These are phyloP conservation scores for Prolemur simus DNA, from an alignment of 2,113 vertebrate species.

Conservation along the genomic window DNA sequence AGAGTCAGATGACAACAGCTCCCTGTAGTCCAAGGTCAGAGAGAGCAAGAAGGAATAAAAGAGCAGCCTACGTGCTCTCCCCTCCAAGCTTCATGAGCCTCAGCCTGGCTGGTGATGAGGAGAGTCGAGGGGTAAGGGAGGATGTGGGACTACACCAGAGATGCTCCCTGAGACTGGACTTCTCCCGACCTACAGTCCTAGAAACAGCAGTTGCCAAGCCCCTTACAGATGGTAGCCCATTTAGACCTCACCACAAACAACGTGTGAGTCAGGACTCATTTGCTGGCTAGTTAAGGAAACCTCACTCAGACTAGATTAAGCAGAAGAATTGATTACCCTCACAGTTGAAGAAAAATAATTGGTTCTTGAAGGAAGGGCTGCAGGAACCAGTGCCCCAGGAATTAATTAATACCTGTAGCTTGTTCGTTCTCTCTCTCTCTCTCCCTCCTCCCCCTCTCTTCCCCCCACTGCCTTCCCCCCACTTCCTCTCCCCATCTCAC, in stretches of 20 bases:
- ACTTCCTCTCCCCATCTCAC: not conserved
- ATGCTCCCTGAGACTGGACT: not conserved
- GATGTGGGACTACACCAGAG: accelerated
- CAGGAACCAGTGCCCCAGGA: not conserved
- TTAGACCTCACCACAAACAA: not conserved
- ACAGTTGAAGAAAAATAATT: not conserved
- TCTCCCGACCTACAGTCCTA: not conserved
- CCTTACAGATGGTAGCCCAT: accelerated
- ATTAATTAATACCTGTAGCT: not conserved
- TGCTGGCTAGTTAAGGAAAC: not conserved
- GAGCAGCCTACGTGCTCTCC: not conserved
- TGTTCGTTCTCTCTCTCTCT: not conserved
- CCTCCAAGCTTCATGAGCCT: not conserved
- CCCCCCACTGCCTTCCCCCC: no score
- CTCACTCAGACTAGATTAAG: not conserved
- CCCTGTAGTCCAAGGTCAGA: not conserved
- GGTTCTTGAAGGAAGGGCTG: not conserved
- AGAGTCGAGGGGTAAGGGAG: no score
- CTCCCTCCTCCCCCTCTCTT: not conserved
- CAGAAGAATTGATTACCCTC: not conserved
- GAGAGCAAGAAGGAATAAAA: not conserved
- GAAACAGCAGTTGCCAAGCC: not conserved
- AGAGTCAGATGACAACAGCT: not conserved
- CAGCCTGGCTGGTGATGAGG: not conserved
- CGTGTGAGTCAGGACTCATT: not conserved